Percentiles rank a stretch among this genome's conserved stretches.
These are phyloP conservation scores for Metopolophium dirhodum DNA, from an alignment of 1,140 invertebrate species.

Conservation along the genomic window DNA sequence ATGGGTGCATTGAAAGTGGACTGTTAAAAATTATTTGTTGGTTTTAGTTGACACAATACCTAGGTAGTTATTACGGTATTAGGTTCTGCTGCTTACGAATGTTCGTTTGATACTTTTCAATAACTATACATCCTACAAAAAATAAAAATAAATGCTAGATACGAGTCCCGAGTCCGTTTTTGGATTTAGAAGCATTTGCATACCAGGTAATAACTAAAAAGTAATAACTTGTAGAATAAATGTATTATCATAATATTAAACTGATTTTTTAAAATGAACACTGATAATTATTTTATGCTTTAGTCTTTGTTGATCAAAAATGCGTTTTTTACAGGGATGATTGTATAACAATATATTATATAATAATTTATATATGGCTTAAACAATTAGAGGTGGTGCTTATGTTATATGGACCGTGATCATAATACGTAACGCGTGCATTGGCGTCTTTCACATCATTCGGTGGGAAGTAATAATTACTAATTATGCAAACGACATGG, in stretches of 20 bases:
- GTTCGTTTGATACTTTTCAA: neutral
- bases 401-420: neutral
- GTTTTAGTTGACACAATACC: too few relatives aligned
- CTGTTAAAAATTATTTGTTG: too few relatives aligned
- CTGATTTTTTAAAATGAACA: neutral
- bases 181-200: neutral
- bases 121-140: too few relatives aligned
- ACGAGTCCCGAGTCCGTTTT: too few relatives aligned
- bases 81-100: neutral
- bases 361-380: neutral
- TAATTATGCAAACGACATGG: neutral
- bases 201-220: neutral
- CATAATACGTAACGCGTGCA: neutral
- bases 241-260: neutral
- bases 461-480: too few relatives aligned
- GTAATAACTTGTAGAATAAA: too few relatives aligned
- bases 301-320: neutral
- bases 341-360: neutral
- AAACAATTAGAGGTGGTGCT: neutral
- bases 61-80: neutral
- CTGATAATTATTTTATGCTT: neutral
- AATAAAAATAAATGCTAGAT: too few relatives aligned
- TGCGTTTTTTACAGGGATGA: neutral
- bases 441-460: neutral
- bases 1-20: too few relatives aligned